Evolutionary conservation across 2,797 vertebrate genomes (phyloP), one percentile per base, ranked within the genome.

Genomic region (Anabas testudineus): DNA sequence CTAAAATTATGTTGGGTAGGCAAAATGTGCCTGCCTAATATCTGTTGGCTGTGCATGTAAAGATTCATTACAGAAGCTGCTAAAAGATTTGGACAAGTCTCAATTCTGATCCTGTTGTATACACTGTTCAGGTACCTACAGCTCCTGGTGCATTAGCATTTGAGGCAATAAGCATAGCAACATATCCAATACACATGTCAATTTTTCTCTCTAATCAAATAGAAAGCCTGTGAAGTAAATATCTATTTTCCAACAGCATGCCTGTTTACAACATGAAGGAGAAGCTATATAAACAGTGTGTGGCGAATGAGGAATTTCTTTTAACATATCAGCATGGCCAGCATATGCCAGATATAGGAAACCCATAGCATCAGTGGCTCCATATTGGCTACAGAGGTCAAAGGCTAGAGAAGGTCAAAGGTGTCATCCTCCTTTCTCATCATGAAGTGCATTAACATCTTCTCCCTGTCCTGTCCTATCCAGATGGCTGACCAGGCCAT

Each of bases 391-490:
- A 42, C 55, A 72, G 86, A 88, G 93, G 94, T 94, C 93, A 95
- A 93, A 94, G 93, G 93, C 92, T 91, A 92, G 70, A 46, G 87
- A 92, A 92, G 93, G 94, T 94, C 92, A 94, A 93, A 94, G 92
- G 92, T 94, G 90, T 91, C 83, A 75, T 91, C 90, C 92, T 91
- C 88, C 91, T 86, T 90, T 92, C 91, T 93, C 92, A 92, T 94
- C 93, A 91, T 89, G 91, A 93, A 94, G 92, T 94, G 93, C 93
- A 94, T 94, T 94, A 94, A 93, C 93, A 91, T 94, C 92, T 78
- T 88, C 90, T 90, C 85, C 70, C 79, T 77, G 90, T 90, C 81
- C 88, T 34, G 68, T 77, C 76, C 76, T 54, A 91, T 92, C 94
- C 93, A 95, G 94, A 95, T 94, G 94, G 94, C 84, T 64, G 76